phyloP scores from a whole-genome alignment of 2,113 vertebrate species.

The Mormyrus lacerda region DNA sequence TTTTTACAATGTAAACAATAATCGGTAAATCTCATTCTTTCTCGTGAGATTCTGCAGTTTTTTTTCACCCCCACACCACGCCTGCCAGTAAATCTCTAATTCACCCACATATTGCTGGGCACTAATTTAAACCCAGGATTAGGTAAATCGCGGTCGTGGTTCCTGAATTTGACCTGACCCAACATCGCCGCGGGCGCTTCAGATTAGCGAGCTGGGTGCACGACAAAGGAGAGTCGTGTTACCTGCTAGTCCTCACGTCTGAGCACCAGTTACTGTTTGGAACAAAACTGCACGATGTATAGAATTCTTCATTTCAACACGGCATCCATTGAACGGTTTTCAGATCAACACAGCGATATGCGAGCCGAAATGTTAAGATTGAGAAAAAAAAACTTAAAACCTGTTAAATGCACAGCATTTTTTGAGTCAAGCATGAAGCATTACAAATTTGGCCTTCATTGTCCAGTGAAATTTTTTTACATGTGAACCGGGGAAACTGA shows the following conservation, averaged over 20 bases:
- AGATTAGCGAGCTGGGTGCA: background rate
- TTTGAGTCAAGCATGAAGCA: background rate
- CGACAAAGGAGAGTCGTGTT: background rate
- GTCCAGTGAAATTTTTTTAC: background rate
- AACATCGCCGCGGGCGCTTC: background rate
- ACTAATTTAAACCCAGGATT: background rate
- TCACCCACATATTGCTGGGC: conserved; percentile 21
- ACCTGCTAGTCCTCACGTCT: background rate
- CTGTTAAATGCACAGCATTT: background rate
- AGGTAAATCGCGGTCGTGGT: conserved; percentile 3
- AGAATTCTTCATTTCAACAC: background rate
- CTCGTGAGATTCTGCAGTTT: conserved; percentile 63
- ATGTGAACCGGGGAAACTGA: background rate
- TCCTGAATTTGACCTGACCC: background rate
- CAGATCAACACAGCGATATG: background rate
- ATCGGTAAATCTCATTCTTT: conserved; percentile 67
- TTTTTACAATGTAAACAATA: conserved; percentile 71
- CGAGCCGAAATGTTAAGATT: background rate
- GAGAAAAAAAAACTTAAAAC: background rate
- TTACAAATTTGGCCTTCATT: background rate
- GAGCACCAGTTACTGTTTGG: background rate
- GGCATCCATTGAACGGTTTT: background rate
- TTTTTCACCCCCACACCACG: conserved; percentile 52
- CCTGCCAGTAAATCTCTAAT: conserved; percentile 50
- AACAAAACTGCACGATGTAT: background rate